Evolutionary conservation across 2,113 vertebrate genomes (phyloP), one percentile per base, ranked within the genome.

Genomic region (Chiloscyllium plagiosum): DNA sequence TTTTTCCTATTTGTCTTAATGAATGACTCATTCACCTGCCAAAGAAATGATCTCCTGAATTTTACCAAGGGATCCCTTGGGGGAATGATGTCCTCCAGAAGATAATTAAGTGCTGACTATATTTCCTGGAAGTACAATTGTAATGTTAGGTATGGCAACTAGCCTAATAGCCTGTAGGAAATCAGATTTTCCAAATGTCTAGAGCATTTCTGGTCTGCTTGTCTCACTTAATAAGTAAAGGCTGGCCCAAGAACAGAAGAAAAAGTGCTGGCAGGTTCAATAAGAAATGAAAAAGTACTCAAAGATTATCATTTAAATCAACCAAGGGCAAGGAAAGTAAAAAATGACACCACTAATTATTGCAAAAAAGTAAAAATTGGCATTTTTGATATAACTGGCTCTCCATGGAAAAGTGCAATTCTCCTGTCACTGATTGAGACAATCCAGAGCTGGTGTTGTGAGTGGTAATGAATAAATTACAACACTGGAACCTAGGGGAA

Each of bases 1-100:
- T 19, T 33, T 66, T 93, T 66, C 65, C 61, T 93, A 93, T 66
- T 93, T 93, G 22, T n/a, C 89, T 93, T 66, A 66, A 93, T 19
- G 87, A n/a, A 0, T 61, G 42, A 56, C 24, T 89, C 50, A 26
- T 89, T 89, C 50, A 90, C 26, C 87, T 90, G 56, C 29, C 87
- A 90, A 19, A 90, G 89, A 93, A 20, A 20, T 6, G 80, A 37
- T 24, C 61, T 68, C 56, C 33, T 65, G 89, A 37, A n/a, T 68
- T 68, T 93, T 93, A 93, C 33, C 66, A 20, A 66, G 8, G 61
- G 20, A 93, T 66, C 19, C 19, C 89, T 93, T 17, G 3, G 17
- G 56, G 52, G 33, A 93, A 20, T n/a, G 33, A n/a, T 65, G 33
- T 19, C 61, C 61, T 66, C 20, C 89, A 66, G 19, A 68, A 22